Conservation (phyloP, 2,113 vertebrate species). For the rabbit (Oryctolagus cuniculus) region DNA sequence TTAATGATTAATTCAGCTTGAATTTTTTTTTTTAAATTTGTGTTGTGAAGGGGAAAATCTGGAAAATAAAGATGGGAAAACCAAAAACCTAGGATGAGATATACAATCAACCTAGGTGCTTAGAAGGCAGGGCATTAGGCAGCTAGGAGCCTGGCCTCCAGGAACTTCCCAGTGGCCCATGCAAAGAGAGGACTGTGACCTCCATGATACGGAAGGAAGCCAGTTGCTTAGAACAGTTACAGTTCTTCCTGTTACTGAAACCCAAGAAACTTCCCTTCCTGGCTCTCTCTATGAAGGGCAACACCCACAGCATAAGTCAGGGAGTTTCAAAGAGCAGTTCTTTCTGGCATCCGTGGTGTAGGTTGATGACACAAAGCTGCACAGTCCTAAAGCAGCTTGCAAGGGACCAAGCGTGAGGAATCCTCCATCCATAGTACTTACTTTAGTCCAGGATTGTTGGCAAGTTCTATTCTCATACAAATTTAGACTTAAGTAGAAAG, state of each 20-base stretch:
- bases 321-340: background rate
- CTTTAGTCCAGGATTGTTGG: background rate
- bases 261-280: background rate
- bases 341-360: background rate
- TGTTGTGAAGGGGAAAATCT: constrained; percentile 19
- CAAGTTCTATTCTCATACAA: background rate
- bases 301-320: background rate
- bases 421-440: background rate
- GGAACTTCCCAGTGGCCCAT: background rate
- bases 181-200: background rate
- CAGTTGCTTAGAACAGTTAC: background rate
- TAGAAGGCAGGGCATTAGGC: background rate
- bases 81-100: background rate
- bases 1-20: background rate
- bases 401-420: background rate
- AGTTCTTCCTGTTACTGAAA: background rate
- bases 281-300: background rate
- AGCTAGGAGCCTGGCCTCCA: background rate
- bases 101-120: background rate
- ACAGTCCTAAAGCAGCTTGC: background rate
- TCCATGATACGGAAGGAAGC: background rate
- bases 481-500: background rate
- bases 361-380: background rate
- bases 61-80: background rate
- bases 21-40: background rate